phyloP scores from a whole-genome alignment of 1,140 invertebrate genomes.

The Pachypsylla venusta region DNA sequence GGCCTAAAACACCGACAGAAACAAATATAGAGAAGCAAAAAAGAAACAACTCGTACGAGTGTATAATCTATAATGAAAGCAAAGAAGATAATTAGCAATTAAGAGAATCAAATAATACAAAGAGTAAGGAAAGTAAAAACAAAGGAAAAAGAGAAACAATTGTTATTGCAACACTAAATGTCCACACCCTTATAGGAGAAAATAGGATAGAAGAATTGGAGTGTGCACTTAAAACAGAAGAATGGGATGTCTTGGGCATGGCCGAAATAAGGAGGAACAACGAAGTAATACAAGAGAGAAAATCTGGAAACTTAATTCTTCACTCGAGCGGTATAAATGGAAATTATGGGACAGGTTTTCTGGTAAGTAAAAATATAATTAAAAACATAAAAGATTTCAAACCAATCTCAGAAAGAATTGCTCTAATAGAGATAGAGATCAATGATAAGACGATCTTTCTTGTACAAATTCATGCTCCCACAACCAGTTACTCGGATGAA shows the following conservation, averaged over 20 bases:
- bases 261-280: not conserved
- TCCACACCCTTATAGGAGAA: no score
- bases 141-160: no score
- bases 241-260: not conserved
- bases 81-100: no score
- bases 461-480: not conserved
- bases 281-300: not conserved
- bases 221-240: not conserved
- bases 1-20: no score
- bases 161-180: no score
- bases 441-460: not conserved
- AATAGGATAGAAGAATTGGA: not conserved
- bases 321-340: not conserved
- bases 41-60: no score
- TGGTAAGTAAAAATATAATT: not conserved
- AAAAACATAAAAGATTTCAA: not conserved
- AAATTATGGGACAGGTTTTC: not conserved
- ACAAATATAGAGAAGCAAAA: no score
- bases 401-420: not conserved
- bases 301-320: not conserved
- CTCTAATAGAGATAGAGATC: not conserved
- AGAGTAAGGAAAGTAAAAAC: no score
- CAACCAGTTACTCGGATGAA: not conserved
- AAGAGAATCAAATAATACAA: no score
- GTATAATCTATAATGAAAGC: no score